These are phyloP conservation scores for Erithacus rubecula DNA, from an alignment of 2,797 vertebrate species.

Conservation along the genomic window DNA sequence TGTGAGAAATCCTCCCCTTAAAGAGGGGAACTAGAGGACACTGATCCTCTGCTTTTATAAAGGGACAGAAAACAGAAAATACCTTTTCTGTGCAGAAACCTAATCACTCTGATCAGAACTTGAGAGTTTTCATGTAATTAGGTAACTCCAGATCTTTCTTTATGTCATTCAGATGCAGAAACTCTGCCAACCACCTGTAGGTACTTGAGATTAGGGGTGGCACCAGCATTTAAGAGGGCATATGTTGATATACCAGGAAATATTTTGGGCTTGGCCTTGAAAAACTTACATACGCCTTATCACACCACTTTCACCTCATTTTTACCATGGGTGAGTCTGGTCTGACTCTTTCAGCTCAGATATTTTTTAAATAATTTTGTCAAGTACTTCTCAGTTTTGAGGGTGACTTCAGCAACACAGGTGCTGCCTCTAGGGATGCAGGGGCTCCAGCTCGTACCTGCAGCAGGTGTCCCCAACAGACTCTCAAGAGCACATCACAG, in stretches of 20 bases:
- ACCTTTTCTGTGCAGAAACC: background rate
- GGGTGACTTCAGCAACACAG: background rate
- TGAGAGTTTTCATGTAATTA: background rate
- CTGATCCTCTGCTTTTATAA: background rate
- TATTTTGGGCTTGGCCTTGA: background rate
- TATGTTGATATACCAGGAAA: rapidly evolving
- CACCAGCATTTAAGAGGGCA: background rate
- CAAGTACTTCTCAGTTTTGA: background rate
- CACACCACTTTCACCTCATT: background rate
- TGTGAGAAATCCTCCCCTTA: background rate
- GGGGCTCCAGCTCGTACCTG: background rate
- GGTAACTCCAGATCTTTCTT: background rate
- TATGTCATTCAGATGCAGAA: background rate
- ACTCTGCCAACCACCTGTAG: background rate
- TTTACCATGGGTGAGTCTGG: rapidly evolving
- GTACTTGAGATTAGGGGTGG: background rate
- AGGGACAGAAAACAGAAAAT: background rate
- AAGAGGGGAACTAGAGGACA: rapidly evolving
- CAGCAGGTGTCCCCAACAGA: background rate
- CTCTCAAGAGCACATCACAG: background rate
- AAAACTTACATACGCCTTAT: background rate
- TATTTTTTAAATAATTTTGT: background rate
- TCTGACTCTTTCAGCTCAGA: background rate
- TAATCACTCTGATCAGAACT: background rate
- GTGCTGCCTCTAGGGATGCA: background rate